Percentiles rank a stretch among this genome's conserved stretches.
phyloP scores from a whole-genome alignment of 2,888 invertebrate genomes.

The Habrosyne pyritoides region DNA sequence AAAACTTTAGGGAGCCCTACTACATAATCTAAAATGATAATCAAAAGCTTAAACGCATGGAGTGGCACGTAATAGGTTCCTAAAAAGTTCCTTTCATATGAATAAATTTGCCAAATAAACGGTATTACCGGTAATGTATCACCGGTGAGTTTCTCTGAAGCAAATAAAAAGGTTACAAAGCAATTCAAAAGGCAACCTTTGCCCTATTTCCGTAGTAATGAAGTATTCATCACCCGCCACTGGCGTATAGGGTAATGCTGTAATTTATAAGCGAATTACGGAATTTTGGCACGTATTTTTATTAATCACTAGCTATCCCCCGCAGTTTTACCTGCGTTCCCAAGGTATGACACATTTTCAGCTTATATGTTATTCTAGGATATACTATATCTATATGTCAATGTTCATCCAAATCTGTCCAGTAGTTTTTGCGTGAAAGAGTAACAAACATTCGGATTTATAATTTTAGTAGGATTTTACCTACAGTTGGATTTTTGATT shows the following conservation, averaged over 20 bases:
- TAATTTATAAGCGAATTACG: slow-evolving; percentile 18
- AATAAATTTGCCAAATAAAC: slow-evolving; percentile 10
- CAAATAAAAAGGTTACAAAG: slow-evolving; percentile 57
- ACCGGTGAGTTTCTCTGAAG: slow-evolving; percentile 29
- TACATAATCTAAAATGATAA: no score
- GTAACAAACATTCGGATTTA: no score
- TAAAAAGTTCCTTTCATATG: not conserved
- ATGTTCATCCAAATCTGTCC: no score
- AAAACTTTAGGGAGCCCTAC: no score
- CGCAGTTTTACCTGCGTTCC: no score
- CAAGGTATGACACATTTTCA: no score
- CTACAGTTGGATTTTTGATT: slow-evolving; percentile 14
- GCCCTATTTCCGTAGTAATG: slow-evolving; percentile 68
- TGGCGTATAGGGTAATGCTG: slow-evolving; percentile 28
- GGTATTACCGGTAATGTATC: slow-evolving; percentile 22
- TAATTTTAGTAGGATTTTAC: no score
- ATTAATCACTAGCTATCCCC: slow-evolving; percentile 15
- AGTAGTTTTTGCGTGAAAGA: no score
- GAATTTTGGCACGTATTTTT: slow-evolving; percentile 1
- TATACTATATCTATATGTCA: no score
- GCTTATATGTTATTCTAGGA: no score
- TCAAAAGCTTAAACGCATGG: no score
- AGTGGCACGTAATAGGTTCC: not conserved
- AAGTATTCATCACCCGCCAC: slow-evolving; percentile 68
- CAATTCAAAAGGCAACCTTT: slow-evolving; percentile 59